phyloP scores from a whole-genome alignment of 2,797 vertebrate species.

The Myotis findleyi region DNA sequence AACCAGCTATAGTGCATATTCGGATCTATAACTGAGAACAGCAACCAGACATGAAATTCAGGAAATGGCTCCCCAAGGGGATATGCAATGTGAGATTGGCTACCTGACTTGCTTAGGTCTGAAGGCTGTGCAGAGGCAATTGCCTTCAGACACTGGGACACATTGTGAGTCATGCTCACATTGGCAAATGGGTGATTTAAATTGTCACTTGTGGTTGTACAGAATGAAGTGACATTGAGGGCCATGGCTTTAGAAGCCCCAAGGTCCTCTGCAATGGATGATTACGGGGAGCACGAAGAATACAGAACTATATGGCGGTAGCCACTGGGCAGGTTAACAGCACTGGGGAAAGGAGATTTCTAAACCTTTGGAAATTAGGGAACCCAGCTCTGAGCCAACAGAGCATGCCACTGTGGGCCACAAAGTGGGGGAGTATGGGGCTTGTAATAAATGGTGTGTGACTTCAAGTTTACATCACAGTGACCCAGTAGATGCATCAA shows the following conservation, averaged over 20 bases:
- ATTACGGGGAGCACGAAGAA: background rate
- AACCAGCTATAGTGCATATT: background rate
- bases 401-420: too few relatives aligned
- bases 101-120: background rate
- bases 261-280: background rate
- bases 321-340: background rate
- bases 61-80: background rate
- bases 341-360: background rate
- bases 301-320: too few relatives aligned
- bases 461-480: background rate
- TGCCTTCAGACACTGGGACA: background rate
- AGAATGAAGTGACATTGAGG: background rate
- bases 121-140: background rate
- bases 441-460: background rate
- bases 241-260: background rate
- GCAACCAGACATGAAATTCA: background rate
- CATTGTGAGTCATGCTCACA: background rate
- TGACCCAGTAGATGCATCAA: background rate
- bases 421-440: accelerated
- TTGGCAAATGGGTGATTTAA: background rate
- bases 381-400: background rate
- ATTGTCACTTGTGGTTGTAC: background rate
- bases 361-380: background rate
- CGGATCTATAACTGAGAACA: background rate
- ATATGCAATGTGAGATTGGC: background rate